Evolutionary conservation across 2,888 invertebrate species (phyloP), one percentile per base, ranked within the genome.

Genomic region (Liopterus haemorrhoidalis): DNA sequence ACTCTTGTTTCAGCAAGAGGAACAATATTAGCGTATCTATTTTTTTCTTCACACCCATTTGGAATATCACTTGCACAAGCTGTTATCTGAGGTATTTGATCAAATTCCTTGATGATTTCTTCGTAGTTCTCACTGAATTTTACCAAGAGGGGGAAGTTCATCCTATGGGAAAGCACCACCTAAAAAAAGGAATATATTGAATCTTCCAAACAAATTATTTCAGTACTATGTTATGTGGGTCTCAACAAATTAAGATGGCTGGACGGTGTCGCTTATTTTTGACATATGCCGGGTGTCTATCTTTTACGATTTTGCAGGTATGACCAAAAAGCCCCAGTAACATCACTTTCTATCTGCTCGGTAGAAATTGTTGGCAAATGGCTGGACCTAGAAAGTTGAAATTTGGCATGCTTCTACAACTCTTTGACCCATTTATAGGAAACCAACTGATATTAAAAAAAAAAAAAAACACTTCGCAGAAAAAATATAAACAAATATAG

Each of bases 1-100:
- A 94, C 93, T 60, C 93, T 76, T 20, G 91, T 91, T 67, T 92
- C 91, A 20, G 92, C 91, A 55, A 91, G 76, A 41, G 94, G 94
- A 55, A 94, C 83, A n/a, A 94, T 90, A 67, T 95, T 94, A 46
- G 93, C 90, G 70, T 91, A 95, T 52, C 87, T 73, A 70, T 95
- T 94, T 68, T 92, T 93, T 50, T 85, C 79, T 61, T 93, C 93
- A 51, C 88, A 89, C 1, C 92, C 93, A 0, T 77, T 73, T 0
- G 91, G 91, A 37, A 92, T 78, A 60, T 91, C 90, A 57, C 86
- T 89, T 14, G 85, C 80, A 18, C 81, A 75, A 0, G 84, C 85
- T 2, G 79, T 78, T 24, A 88, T 80, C 50, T 85, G 82, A 1
- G 90, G 90, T 48, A 91, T 83, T 62, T 82, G 81, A 0, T 79